A percentile compares a stretch with the other conserved stretches of the same genome.
Evolutionary conservation across 1,140 invertebrate genomes (phyloP).

Genomic region (Calliphora vicina): DNA sequence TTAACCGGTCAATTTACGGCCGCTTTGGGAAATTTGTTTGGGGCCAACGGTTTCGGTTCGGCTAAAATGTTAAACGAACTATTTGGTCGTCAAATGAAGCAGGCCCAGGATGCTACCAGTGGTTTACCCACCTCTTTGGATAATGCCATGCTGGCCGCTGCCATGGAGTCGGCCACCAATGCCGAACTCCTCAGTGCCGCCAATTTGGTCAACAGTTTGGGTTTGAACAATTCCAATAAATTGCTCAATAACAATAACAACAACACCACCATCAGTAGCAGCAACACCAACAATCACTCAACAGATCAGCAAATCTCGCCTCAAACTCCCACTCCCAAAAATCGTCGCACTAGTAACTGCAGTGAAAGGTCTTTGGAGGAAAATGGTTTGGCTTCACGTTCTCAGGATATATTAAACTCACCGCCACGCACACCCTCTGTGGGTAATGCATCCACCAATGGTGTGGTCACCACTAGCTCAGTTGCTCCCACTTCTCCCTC

Average conservation of each 20-base stretch:
- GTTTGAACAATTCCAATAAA: constrained; percentile 44
- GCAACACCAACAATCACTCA: constrained; percentile 44
- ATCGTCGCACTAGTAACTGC: constrained; percentile 51
- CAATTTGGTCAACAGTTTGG: constrained; percentile 50
- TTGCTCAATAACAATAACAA: constrained; percentile 47
- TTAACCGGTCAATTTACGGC: constrained; percentile 58
- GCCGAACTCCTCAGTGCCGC: constrained; percentile 55
- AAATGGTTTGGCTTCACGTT: not conserved
- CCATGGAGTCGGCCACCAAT: constrained; percentile 62
- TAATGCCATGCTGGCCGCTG: constrained; percentile 59
- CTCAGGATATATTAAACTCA: constrained; percentile 42
- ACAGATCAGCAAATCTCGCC: constrained; percentile 36
- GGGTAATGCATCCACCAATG: not conserved
- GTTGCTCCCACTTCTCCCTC: constrained; percentile 42
- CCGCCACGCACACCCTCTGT: constrained; percentile 54
- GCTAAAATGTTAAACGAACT: constrained; percentile 86
- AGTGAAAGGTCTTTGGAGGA: constrained; percentile 58
- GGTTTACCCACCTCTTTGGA: constrained; percentile 62
- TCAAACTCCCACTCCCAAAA: constrained; percentile 34
- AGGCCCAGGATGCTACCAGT: constrained; percentile 73
- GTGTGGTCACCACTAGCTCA: constrained; percentile 50
- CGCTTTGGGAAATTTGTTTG: constrained; percentile 76
- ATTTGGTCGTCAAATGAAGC: constrained; percentile 78
- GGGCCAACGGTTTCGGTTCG: constrained; percentile 76
- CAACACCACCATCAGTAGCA: constrained; percentile 51